phyloP scores from a whole-genome alignment of 1,140 invertebrate species.

The Drosophila prosaltans region DNA sequence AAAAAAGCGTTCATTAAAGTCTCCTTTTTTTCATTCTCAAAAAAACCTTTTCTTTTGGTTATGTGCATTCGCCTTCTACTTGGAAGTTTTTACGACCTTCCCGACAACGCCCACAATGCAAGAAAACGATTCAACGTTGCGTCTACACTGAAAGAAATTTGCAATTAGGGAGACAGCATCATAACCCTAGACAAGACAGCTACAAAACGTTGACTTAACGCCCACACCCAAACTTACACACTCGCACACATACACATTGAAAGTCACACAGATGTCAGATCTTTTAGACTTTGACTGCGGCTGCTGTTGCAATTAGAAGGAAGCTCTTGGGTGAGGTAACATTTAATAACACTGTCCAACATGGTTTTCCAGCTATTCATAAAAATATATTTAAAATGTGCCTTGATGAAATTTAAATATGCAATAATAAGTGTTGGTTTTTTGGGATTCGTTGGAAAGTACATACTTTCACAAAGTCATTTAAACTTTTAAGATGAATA shows the following conservation, averaged over 20 bases:
- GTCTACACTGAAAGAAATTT: conserved; percentile 69
- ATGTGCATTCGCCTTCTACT: neutral
- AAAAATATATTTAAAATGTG: neutral
- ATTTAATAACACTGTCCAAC: conserved; percentile 15
- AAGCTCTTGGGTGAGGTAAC: conserved; percentile 50
- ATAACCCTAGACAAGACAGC: conserved; percentile 10
- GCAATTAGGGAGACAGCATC: conserved; percentile 43
- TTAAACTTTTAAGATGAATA: no score
- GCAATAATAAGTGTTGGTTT: no score
- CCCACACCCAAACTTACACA: neutral
- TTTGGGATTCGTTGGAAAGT: no score
- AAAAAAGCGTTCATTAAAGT: conserved; percentile 70
- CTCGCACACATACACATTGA: conserved; percentile 39
- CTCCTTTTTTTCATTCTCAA: conserved; percentile 25
- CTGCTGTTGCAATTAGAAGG: conserved; percentile 12
- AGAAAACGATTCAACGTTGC: conserved; percentile 10
- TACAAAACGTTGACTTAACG: conserved; percentile 37
- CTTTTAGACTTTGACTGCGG: neutral
- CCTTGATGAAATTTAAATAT: no score
- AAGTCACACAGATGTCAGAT: neutral
- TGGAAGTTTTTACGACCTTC: conserved; percentile 68
- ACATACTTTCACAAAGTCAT: no score
- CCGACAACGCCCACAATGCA: conserved; percentile 66
- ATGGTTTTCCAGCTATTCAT: neutral
- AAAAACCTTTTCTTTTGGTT: conserved; percentile 17